These are phyloP conservation scores for Drosophila quadrilineata DNA, from an alignment of 1,140 invertebrate genomes.

Conservation along the genomic window DNA sequence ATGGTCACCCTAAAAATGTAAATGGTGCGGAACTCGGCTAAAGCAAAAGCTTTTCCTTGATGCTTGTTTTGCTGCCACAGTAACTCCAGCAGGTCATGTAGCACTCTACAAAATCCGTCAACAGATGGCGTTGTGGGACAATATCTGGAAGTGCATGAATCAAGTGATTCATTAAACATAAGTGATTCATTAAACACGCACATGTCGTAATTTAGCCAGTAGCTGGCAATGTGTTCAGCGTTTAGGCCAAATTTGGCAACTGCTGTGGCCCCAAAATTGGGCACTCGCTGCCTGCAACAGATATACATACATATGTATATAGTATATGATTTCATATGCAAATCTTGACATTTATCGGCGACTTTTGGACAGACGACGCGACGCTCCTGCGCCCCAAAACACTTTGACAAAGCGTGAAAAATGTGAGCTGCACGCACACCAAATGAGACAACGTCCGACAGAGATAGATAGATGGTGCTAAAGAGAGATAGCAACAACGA, in stretches of 20 bases:
- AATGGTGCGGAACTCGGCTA: conserved; percentile 16
- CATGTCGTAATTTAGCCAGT: conserved; percentile 18
- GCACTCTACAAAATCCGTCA: neutral
- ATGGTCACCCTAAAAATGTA: conserved; percentile 16
- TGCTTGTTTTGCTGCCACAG: neutral
- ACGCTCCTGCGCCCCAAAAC: conserved; percentile 48
- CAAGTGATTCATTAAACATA: conserved; percentile 9
- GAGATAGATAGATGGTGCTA: conserved; percentile 1
- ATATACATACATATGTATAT: conserved; percentile 39
- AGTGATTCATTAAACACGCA: conserved; percentile 55
- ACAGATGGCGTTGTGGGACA: neutral
- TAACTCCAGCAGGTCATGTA: neutral
- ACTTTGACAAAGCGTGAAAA: conserved; percentile 74
- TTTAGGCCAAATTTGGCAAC: conserved; percentile 52
- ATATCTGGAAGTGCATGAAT: conserved; percentile 8
- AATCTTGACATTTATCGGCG: conserved; percentile 79
- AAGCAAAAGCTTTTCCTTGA: neutral
- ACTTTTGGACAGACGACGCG: conserved; percentile 39
- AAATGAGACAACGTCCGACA: conserved; percentile 27
- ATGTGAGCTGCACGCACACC: conserved; percentile 38
- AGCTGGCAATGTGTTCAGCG: neutral
- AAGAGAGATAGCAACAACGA: neutral
- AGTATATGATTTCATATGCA: conserved; percentile 75
- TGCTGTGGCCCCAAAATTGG: conserved; percentile 45
- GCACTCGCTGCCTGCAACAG: conserved; percentile 36